A percentile compares a stretch with the other conserved stretches of the same genome.
Evolutionary conservation across 2,113 vertebrate genomes (phyloP).

Genomic region (Lonchura striata): DNA sequence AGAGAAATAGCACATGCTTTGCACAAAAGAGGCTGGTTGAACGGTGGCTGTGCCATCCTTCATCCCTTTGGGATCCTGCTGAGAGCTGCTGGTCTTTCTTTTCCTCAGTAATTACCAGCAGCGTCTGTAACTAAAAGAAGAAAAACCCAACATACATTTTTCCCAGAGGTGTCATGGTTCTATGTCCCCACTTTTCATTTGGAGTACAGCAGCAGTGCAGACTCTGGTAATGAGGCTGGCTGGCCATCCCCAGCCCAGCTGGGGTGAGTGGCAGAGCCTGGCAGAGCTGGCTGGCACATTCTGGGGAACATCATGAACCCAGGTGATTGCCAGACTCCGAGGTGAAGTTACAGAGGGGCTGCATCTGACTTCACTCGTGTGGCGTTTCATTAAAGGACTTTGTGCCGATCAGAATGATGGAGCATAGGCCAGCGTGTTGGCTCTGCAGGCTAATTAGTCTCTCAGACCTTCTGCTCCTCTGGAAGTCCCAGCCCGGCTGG

Average conservation of each 20-base stretch:
- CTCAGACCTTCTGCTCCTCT: constrained; percentile 75
- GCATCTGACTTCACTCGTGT: constrained; percentile 8
- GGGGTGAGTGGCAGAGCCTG: constrained; percentile 12
- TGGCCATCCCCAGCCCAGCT: background rate
- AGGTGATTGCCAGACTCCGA: constrained; percentile 56
- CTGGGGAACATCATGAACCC: background rate
- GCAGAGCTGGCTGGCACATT: constrained; percentile 38
- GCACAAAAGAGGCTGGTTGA: background rate
- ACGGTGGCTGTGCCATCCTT: background rate
- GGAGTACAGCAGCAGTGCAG: background rate
- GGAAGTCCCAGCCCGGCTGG: constrained; percentile 69
- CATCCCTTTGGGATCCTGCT: background rate
- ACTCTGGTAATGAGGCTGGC: background rate
- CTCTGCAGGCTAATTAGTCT: constrained; percentile 70
- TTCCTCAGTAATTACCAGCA: background rate
- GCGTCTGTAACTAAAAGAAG: background rate
- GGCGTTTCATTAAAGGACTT: constrained; percentile 46
- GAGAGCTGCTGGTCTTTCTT: background rate
- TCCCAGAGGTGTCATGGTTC: background rate
- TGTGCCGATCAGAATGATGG: constrained; percentile 51
- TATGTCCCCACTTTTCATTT: background rate
- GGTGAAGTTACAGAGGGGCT: constrained; percentile 27
- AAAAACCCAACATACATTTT: accelerated
- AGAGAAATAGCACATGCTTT: background rate
- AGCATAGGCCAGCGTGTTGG: constrained; percentile 31